phyloP scores from a whole-genome alignment of 2,113 vertebrate species.

The Puffinus mauretanicus region DNA sequence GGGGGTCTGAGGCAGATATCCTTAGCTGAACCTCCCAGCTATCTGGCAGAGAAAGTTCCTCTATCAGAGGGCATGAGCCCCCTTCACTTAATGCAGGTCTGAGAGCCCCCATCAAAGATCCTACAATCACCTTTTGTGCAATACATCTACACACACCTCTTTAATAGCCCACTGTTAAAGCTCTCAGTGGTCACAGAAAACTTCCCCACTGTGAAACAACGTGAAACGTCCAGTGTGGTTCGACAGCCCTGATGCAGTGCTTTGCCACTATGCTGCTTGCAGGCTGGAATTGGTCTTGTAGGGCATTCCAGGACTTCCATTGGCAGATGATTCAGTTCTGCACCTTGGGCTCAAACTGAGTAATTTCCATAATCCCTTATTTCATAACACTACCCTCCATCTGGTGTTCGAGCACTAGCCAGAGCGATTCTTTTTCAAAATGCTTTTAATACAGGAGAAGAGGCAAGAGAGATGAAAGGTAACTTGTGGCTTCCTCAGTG shows the following conservation, averaged over 20 bases:
- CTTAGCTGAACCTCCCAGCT: not conserved
- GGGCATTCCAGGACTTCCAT: not conserved
- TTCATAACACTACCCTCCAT: not conserved
- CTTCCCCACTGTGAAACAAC: not conserved
- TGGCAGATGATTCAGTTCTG: not conserved
- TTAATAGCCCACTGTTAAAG: not conserved
- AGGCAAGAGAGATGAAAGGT: not conserved
- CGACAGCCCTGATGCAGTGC: not conserved
- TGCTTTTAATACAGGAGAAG: not conserved
- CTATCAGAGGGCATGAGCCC: fast-evolving
- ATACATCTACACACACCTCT: not conserved
- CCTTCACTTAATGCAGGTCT: not conserved
- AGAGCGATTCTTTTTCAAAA: not conserved
- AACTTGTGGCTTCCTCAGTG: not conserved
- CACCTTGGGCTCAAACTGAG: not conserved
- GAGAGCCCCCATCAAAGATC: not conserved
- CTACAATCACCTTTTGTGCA: not conserved
- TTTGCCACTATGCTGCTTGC: not conserved
- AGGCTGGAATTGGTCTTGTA: not conserved
- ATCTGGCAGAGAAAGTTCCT: not conserved
- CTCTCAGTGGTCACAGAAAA: not conserved
- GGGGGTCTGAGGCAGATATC: not conserved
- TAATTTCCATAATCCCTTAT: not conserved
- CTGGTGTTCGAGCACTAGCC: not conserved
- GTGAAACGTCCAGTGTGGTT: fast-evolving